Conservation (phyloP, 2,888 invertebrate genomes). For the Zaprionus obscuricornis region DNA sequence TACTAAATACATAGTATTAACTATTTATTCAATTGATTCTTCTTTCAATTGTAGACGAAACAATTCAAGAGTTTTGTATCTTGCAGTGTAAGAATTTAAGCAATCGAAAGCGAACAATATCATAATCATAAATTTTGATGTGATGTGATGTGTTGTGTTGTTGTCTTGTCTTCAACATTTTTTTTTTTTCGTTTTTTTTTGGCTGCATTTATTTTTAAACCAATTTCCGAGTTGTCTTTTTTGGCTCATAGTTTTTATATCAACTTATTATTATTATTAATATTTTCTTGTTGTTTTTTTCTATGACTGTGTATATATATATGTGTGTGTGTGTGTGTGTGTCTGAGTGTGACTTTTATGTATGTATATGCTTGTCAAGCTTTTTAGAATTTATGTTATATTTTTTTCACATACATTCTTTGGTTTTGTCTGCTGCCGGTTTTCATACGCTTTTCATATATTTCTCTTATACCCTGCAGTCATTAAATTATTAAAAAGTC, state of each 20-base stretch:
- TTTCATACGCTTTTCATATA: conserved; percentile 52
- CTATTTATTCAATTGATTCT: no score
- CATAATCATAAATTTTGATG: conserved; percentile 67
- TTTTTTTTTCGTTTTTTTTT: no score
- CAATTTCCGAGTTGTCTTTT: conserved; percentile 55
- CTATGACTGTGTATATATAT: conserved; percentile 9
- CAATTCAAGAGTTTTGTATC: conserved; percentile 3
- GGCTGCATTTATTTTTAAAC: conserved; percentile 71
- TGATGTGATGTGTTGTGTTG: no score
- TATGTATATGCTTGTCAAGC: conserved; percentile 69
- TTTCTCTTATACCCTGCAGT: conserved; percentile 14
- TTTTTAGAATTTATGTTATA: conserved; percentile 73
- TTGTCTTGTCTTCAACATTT: no score
- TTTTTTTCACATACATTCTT: conserved; percentile 70
- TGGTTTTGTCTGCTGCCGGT: conserved; percentile 61
- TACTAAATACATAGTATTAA: no score
- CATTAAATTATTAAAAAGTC: no score
- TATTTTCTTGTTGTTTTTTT: conserved; percentile 30
- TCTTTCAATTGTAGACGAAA: no score
- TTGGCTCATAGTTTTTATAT: conserved; percentile 63
- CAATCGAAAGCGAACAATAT: conserved; percentile 41
- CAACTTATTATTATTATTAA: conserved; percentile 56
- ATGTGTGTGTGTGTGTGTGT: conserved; percentile 21
- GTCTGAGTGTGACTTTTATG: conserved; percentile 34
- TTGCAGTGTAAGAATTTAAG: conserved; percentile 18